phyloP scores from a whole-genome alignment of 2,113 vertebrate genomes.

The Psittacus erithacus region DNA sequence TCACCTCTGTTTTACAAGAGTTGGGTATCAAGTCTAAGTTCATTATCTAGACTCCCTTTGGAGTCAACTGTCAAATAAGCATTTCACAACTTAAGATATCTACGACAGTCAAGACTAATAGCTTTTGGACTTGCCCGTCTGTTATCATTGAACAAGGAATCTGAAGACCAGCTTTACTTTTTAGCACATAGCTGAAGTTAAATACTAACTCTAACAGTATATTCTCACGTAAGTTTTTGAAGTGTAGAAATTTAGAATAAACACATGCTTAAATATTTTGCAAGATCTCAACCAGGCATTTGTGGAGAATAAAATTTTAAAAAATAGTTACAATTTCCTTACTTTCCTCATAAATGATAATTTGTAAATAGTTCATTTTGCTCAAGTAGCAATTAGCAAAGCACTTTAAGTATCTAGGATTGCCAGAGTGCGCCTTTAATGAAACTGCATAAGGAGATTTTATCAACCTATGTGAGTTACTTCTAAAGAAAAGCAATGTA shows the following conservation, averaged over 20 bases:
- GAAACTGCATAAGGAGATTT: background rate
- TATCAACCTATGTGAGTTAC: background rate
- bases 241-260: background rate
- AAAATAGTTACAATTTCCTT: background rate
- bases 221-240: background rate
- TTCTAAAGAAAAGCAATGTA: background rate
- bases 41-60: background rate
- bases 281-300: background rate
- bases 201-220: background rate
- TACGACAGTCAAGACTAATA: background rate
- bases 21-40: background rate
- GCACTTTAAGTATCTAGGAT: background rate
- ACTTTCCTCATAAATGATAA: background rate
- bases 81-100: background rate
- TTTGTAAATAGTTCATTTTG: slow-evolving; percentile 9
- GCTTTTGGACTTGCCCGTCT: background rate
- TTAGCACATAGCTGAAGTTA: background rate
- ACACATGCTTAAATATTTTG: background rate
- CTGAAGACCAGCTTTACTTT: background rate
- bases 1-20: background rate
- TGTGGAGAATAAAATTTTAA: background rate
- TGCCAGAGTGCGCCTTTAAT: background rate
- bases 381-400: background rate
- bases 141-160: background rate
- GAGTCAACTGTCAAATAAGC: background rate